phyloP scores from a whole-genome alignment of 2,888 invertebrate species.

The Nomada goodeniana region DNA sequence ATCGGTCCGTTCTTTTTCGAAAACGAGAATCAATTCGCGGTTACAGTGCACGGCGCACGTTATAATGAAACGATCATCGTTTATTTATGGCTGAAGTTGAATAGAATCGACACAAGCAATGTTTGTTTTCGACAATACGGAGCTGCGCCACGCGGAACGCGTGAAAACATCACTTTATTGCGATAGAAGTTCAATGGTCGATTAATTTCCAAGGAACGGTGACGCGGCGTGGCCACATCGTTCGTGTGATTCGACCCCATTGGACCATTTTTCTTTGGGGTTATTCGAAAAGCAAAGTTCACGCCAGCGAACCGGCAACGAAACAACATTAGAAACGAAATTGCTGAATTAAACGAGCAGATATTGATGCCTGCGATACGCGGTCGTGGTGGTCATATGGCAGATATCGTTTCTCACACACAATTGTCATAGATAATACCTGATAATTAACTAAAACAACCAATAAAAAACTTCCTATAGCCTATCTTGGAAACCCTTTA shows the following conservation, averaged over 20 bases:
- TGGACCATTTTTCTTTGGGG: background rate
- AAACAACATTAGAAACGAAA: slow-evolving; percentile 2
- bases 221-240: slow-evolving; percentile 1
- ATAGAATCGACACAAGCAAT: background rate
- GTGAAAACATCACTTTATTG: background rate
- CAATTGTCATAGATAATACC: background rate
- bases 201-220: slow-evolving; percentile 4
- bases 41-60: background rate
- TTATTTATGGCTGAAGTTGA: background rate
- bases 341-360: background rate
- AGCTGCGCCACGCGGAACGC: background rate
- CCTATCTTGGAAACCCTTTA: background rate
- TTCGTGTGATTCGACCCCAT: background rate
- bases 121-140: background rate
- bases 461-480: background rate
- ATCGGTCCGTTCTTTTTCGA: slow-evolving; percentile 79
- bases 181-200: slow-evolving; percentile 1
- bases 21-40: slow-evolving; percentile 57
- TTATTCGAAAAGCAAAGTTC: slow-evolving; percentile 13
- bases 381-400: background rate
- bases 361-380: slow-evolving; percentile 5
- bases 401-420: background rate
- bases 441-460: background rate
- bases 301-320: background rate
- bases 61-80: slow-evolving; percentile 5